Evolutionary conservation across 92 coral and sea anemone genomes (phyloP).

Genomic region (Zoanthus gigantus): DNA sequence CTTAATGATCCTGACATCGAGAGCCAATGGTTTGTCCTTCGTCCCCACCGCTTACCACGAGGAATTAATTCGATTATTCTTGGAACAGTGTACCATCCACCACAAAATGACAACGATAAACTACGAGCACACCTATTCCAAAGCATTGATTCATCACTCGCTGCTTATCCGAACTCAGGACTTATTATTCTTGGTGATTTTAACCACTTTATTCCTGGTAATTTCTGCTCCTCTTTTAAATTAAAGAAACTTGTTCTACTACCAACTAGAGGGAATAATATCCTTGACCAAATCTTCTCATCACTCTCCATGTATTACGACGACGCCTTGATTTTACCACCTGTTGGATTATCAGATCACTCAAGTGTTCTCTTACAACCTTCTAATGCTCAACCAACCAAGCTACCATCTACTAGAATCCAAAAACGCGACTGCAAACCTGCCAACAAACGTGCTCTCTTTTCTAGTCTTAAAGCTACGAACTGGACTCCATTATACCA

Average conservation of each 20-base stretch:
- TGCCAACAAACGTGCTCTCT: conserved; percentile 9
- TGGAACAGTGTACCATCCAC: too few species aligned
- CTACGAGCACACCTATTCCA: too few species aligned
- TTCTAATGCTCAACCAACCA: not conserved
- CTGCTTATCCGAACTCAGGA: not conserved
- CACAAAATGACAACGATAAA: too few species aligned
- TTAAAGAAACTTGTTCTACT: conserved; percentile 18
- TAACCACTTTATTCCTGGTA: conserved; percentile 37
- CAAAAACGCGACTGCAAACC: conserved; percentile 52
- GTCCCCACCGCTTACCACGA: too few species aligned
- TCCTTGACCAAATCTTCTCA: conserved; percentile 16
- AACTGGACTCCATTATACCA: conserved; percentile 60
- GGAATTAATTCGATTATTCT: too few species aligned
- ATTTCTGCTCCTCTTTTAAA: not conserved
- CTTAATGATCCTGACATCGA: too few species aligned
- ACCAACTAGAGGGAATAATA: too few species aligned
- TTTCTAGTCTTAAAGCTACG: too few species aligned
- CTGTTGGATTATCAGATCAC: conserved; percentile 56
- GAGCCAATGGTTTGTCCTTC: too few species aligned
- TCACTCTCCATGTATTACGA: conserved; percentile 34
- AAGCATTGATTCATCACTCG: too few species aligned
- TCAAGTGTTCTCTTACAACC: conserved; percentile 60
- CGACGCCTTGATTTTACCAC: conserved; percentile 13
- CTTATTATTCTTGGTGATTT: conserved; percentile 13
- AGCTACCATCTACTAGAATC: conserved; percentile 39